Evolutionary conservation across 2,113 vertebrate genomes (phyloP).

Genomic region (Brachyistius frenatus): DNA sequence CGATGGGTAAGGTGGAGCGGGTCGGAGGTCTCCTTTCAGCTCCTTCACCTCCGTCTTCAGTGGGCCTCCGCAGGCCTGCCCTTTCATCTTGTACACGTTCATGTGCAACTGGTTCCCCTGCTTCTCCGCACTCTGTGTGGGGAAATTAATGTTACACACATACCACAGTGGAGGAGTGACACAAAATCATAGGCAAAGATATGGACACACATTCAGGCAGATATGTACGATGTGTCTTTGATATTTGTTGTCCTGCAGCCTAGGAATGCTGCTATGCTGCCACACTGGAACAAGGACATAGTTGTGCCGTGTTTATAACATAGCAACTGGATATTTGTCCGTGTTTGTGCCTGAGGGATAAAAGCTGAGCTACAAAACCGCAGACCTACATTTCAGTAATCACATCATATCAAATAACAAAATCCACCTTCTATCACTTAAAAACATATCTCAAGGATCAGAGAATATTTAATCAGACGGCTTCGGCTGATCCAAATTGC

Average conservation of each 20-base stretch:
- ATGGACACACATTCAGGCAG: neutral
- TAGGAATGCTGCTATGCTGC: neutral
- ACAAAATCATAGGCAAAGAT: neutral
- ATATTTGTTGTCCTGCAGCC: neutral
- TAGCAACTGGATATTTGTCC: too few relatives aligned
- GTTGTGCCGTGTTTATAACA: neutral
- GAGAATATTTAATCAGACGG: too few relatives aligned
- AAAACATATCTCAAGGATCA: too few relatives aligned
- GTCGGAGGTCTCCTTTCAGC: slow-evolving; percentile 86
- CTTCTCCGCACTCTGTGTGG: slow-evolving; percentile 89
- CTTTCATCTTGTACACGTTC: slow-evolving; percentile 90
- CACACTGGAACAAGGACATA: neutral
- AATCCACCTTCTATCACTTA: too few relatives aligned
- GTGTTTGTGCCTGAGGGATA: too few relatives aligned
- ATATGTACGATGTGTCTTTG: neutral
- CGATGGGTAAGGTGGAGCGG: slow-evolving; percentile 82
- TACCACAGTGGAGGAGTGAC: neutral
- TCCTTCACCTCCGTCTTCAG: slow-evolving; percentile 82
- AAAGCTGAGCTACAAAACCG: too few relatives aligned
- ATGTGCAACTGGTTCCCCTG: slow-evolving; percentile 94
- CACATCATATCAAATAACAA: too few relatives aligned
- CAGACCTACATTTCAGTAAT: too few relatives aligned
- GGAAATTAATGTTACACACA: slow-evolving; percentile 1
- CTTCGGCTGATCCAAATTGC: too few relatives aligned
- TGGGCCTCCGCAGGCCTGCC: slow-evolving; percentile 66